These are phyloP conservation scores for Drosophila tropicalis DNA, from an alignment of 1,140 invertebrate genomes.

Conservation along the genomic window DNA sequence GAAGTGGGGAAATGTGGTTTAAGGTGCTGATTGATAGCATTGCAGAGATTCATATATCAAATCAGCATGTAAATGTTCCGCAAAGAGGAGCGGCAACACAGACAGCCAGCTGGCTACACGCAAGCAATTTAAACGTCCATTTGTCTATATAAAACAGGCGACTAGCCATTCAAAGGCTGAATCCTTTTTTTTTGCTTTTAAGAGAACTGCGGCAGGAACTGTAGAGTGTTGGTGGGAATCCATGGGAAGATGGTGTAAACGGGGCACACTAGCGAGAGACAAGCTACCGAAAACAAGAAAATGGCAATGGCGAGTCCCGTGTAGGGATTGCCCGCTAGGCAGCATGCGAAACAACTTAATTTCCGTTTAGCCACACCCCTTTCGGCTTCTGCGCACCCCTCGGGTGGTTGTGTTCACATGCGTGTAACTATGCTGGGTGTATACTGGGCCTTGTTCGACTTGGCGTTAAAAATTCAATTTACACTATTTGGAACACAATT, in stretches of 20 bases:
- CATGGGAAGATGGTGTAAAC: conserved; percentile 19
- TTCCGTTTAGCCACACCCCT: conserved; percentile 54
- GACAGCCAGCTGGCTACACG: conserved; percentile 52
- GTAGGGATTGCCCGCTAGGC: conserved; percentile 34
- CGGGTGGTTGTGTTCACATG: conserved; percentile 58
- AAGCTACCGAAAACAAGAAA: conserved; percentile 52
- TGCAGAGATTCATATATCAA: conserved; percentile 72
- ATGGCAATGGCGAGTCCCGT: conserved; percentile 29
- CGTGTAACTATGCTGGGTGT: conserved; percentile 65
- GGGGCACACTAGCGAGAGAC: conserved; percentile 51
- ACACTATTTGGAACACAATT: conserved; percentile 78
- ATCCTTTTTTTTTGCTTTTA: conserved; percentile 34
- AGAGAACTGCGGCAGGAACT: conserved; percentile 19
- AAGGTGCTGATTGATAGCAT: conserved; percentile 67
- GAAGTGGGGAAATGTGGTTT: background rate
- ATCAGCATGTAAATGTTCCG: conserved; percentile 70
- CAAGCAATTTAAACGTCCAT: conserved; percentile 75
- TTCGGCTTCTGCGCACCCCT: conserved; percentile 7
- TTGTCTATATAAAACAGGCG: conserved; percentile 64
- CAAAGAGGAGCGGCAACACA: background rate
- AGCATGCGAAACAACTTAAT: conserved; percentile 75
- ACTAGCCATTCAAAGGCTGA: background rate
- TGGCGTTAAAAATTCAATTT: conserved; percentile 79
- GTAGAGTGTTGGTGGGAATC: background rate
- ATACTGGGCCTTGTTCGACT: conserved; percentile 30